Percentiles rank a stretch among this genome's conserved stretches.
phyloP scores from a whole-genome alignment of 2,113 vertebrate species.

The Ameiurus melas region DNA sequence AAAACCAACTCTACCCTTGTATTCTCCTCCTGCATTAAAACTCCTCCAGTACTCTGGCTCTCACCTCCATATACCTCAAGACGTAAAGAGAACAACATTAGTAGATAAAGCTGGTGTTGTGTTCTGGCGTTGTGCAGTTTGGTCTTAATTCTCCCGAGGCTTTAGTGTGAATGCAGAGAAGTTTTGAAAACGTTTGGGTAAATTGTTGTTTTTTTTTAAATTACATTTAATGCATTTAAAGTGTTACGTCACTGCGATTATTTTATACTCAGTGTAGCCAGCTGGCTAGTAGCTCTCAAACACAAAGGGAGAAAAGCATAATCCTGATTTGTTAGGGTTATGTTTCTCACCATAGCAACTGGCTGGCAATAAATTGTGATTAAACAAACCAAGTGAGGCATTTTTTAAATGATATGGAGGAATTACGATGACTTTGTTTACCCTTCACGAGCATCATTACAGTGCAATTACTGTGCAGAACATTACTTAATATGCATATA shows the following conservation, averaged over 20 bases:
- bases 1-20: background rate
- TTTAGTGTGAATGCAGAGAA: background rate
- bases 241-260: background rate
- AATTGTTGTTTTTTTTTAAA: background rate
- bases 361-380: background rate
- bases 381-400: background rate
- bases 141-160: background rate
- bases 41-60: background rate
- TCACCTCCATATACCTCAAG: background rate
- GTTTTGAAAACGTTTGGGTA: background rate
- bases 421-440: background rate
- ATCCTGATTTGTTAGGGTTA: background rate
- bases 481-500: background rate
- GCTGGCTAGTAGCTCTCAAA: background rate
- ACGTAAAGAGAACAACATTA: background rate
- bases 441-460: background rate
- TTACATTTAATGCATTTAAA: slow-evolving; percentile 14
- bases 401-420: background rate
- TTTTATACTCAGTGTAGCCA: background rate
- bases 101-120: background rate
- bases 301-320: background rate
- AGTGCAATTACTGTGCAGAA: background rate
- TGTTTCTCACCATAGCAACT: background rate
- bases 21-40: background rate
- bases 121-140: background rate